A percentile compares a stretch with the other conserved stretches of the same genome.
phyloP scores from a whole-genome alignment of 2,113 vertebrate genomes.

The Polyodon spathula region DNA sequence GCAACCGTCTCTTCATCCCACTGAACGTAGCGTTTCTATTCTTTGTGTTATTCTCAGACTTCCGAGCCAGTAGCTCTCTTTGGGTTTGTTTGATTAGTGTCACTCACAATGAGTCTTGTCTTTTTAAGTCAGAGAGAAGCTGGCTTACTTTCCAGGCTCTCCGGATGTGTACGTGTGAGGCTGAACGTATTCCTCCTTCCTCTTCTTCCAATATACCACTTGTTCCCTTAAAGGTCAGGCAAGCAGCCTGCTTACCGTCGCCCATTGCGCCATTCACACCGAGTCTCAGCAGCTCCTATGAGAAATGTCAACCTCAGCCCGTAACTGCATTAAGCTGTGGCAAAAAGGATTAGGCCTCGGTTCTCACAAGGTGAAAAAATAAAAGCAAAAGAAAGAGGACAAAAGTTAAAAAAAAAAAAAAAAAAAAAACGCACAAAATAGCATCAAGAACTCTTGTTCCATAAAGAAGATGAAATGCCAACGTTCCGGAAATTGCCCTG shows the following conservation, averaged over 20 bases:
- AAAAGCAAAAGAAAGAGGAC: neutral
- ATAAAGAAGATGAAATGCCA: neutral
- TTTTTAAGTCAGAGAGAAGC: neutral
- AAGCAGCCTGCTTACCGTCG: neutral
- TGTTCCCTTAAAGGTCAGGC: conserved; percentile 6
- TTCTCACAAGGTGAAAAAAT: neutral
- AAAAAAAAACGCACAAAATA: conserved; percentile 1
- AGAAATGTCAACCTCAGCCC: neutral
- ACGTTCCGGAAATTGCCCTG: neutral
- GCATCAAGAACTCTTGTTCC: neutral
- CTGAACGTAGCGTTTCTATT: no score
- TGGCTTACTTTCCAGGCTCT: neutral
- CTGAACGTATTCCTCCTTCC: neutral
- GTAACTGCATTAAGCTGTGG: conserved; percentile 2
- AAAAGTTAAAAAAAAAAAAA: conserved; percentile 3
- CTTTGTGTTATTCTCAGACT: neutral
- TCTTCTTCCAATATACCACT: neutral
- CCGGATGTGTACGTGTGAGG: neutral
- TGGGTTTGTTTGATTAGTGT: neutral
- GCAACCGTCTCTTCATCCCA: no score
- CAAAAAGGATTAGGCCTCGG: conserved; percentile 2
- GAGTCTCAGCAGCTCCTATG: neutral
- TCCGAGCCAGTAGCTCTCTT: neutral
- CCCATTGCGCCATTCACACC: neutral
- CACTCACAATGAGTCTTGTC: neutral